Evolutionary conservation across 2,888 invertebrate genomes (phyloP).

Genomic region (Ryuthela nishihirai): DNA sequence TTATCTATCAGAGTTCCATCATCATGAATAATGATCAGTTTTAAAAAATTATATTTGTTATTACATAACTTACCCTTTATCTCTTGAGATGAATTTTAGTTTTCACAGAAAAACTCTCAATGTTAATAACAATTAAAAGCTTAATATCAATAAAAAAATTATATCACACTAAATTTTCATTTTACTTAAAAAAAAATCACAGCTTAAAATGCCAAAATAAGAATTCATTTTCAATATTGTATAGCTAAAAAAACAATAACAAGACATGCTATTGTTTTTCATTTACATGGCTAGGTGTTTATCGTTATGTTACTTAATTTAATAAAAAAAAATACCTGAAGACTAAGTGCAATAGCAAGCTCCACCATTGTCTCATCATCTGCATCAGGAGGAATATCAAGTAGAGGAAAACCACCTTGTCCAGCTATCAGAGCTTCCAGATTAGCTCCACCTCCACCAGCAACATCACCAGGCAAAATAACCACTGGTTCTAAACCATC

Average conservation of each 20-base stretch:
- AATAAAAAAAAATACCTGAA: slow-evolving; percentile 59
- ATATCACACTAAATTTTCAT: too few relatives aligned
- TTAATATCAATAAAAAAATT: too few relatives aligned
- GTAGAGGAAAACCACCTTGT: slow-evolving; percentile 62
- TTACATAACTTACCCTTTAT: too few relatives aligned
- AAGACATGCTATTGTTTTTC: slow-evolving; percentile 52
- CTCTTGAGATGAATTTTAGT: too few relatives aligned
- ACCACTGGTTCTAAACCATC: slow-evolving; percentile 41
- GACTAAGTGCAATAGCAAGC: slow-evolving; percentile 87
- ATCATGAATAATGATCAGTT: too few relatives aligned
- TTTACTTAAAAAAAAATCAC: too few relatives aligned
- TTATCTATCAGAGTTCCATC: too few relatives aligned
- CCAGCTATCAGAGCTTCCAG: slow-evolving; percentile 45
- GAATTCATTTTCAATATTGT: neutral
- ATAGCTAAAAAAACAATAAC: slow-evolving; percentile 16
- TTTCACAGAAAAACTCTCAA: too few relatives aligned
- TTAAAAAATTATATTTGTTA: too few relatives aligned
- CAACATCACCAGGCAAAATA: slow-evolving; percentile 56
- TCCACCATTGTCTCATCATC: slow-evolving; percentile 97
- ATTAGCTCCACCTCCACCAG: slow-evolving; percentile 48
- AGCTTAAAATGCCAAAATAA: neutral
- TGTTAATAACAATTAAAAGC: too few relatives aligned
- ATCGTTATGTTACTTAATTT: neutral
- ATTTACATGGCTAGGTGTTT: neutral
- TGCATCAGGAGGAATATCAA: slow-evolving; percentile 85